Percentiles rank a stretch among this genome's conserved stretches.
Conservation (phyloP, 2,888 invertebrate genomes). For the Sceliomorpha sp. region DNA sequence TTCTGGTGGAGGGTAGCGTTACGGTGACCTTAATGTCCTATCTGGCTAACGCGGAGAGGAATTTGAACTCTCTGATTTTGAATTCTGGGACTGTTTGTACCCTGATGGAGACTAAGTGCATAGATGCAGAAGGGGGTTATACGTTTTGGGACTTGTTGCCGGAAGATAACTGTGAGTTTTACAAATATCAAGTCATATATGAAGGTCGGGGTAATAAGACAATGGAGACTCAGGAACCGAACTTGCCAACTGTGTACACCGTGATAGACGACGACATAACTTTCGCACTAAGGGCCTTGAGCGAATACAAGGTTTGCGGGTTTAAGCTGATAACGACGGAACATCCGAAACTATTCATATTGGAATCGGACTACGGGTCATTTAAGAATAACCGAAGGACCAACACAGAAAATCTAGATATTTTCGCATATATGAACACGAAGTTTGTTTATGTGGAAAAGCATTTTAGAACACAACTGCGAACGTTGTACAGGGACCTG, state of each 20-base stretch:
- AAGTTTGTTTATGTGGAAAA: conserved; percentile 65
- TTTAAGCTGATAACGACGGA: conserved; percentile 30
- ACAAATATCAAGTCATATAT: conserved; percentile 51
- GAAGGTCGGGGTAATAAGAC: conserved; percentile 35
- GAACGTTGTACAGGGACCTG: conserved; percentile 56
- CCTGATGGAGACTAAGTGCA: conserved; percentile 7
- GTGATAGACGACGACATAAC: conserved; percentile 32
- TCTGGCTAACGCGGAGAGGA: background rate
- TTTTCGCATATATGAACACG: conserved; percentile 59
- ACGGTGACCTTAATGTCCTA: background rate
- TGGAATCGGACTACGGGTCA: conserved; percentile 8
- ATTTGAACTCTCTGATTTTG: background rate
- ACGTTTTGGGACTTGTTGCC: conserved; percentile 14
- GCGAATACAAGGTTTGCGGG: conserved; percentile 8
- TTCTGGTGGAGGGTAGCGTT: background rate
- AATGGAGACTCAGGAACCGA: background rate
- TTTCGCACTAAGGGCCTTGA: conserved; percentile 46
- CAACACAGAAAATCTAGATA: conserved; percentile 40
- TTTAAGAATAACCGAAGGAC: background rate
- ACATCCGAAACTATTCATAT: conserved; percentile 43
- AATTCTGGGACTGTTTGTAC: conserved; percentile 9
- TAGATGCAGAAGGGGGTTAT: conserved; percentile 28
- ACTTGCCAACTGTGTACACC: conserved; percentile 23
- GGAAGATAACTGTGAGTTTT: conserved; percentile 17
- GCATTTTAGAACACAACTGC: conserved; percentile 52